A percentile compares a stretch with the other conserved stretches of the same genome.
These are phyloP conservation scores for Sula dactylatra DNA, from an alignment of 2,113 vertebrate genomes.

Conservation along the genomic window DNA sequence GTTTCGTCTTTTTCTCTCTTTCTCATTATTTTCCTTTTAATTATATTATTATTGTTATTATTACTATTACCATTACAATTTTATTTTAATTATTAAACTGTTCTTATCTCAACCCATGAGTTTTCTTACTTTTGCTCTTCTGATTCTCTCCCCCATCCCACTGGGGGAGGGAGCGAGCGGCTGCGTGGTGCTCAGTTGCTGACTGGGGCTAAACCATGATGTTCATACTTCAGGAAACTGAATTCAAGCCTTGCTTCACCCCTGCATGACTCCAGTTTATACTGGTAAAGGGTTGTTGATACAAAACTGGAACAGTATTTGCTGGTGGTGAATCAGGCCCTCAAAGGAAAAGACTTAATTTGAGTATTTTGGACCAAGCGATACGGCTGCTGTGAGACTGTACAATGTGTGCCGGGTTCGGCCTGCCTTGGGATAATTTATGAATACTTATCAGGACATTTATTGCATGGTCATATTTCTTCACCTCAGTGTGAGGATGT, in stretches of 20 bases:
- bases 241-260: neutral
- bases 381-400: neutral
- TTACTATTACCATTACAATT: no score
- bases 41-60: no score
- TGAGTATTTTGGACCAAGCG: neutral
- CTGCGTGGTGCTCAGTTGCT: no score
- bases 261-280: neutral
- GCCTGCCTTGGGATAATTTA: neutral
- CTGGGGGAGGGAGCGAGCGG: no score
- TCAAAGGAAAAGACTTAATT: accelerated
- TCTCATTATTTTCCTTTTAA: no score
- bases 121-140: no score
- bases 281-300: neutral
- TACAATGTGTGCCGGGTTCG: accelerated
- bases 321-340: neutral
- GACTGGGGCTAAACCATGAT: no score
- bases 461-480: neutral
- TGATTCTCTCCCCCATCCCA: no score
- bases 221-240: neutral
- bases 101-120: no score
- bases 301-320: neutral
- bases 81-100: no score
- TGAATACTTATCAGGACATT: neutral
- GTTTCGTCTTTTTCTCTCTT: no score
- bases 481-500: neutral